Base-by-base conservation (phyloP, 1,140 invertebrate genomes). In the Leptestheria dahalacensis region DNA sequence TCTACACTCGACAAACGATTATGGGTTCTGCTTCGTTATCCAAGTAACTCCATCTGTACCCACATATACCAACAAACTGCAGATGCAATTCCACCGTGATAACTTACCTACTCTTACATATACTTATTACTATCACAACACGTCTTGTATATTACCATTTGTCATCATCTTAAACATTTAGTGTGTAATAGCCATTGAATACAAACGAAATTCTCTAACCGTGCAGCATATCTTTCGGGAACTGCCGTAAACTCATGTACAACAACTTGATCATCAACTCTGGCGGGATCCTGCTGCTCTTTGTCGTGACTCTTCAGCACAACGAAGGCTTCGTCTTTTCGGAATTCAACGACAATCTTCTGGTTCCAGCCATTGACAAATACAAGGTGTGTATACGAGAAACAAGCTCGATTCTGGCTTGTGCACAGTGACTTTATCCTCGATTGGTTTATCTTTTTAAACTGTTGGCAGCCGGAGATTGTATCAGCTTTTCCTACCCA, bases 1-100 rank as follows among this genome's bases (percentile, higher is more conserved):
- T 68, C 67, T 64, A 73, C 70, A 62, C 60, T 3, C 55, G 50
- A n/a, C 2, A 48, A 9, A 48, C 53, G 4, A 24, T 56, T 26
- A 18, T 54, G 15, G 52, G 52, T 26, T 54, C 24, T 18, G 15
- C 29, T 24, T 24, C 29, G 2, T 18, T 15, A 18, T 20, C 24
- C 2, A 54, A 29, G 52, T 54, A 54, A 6, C 33, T 41, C 33
- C 6, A 9, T 9, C 33, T 41, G 33, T 41, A 9, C 6, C 33
- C 15, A 41, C 33, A 9, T 9, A 6, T 41, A 41, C 33, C 15
- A 41, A 6, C 15, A n/a, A n/a, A n/a, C n/a, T n/a, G n/a, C n/a
- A n/a, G n/a, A n/a, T n/a, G n/a, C n/a, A n/a, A n/a, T n/a, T n/a
- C n/a, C n/a, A n/a, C n/a, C n/a, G n/a, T n/a, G n/a, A n/a, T n/a